Evolutionary conservation across 2,888 invertebrate genomes (phyloP), one percentile per base, ranked within the genome.

Genomic region (Choreutis nemorana): DNA sequence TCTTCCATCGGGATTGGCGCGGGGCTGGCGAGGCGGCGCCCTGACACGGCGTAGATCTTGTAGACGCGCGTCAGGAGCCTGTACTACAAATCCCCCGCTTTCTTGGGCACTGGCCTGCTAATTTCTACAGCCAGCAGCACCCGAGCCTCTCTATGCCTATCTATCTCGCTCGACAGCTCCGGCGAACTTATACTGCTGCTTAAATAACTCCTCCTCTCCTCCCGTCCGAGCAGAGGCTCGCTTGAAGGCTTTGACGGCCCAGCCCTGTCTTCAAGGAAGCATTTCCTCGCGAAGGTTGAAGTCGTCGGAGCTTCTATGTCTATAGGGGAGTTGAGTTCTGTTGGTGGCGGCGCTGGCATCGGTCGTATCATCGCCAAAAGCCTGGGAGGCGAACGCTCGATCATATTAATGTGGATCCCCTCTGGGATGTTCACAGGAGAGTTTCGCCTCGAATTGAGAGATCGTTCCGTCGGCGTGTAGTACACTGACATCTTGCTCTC

Each of bases 381-480:
- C 32, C 59, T 50, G 27, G 40, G 35, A 36, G 65, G 65, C 0
- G 64, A 66, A 25, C 65, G 52, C 48, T 85, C 84, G 37, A 86
- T 84, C 62, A 85, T 84, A 50, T 86, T 86, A 35, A 87, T 85
- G 57, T 87, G 87, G 38, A 89, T 82, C 8, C 82, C 83, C 4
- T 83, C 83, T 36, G 81, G 81, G 32, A 80, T 47, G 31, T 49
- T 48, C 23, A 65, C 63, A 14, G 77, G 78, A 29, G 80, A 80
- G 45, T 49, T 61, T 7, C 79, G 50, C 24, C 72, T 58, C 42
- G 77, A 81, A 36, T 75, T 62, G 37, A 84, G 44, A 2, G 87
- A 87, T 16, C 86, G 57, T 55, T 89, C 90, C 3, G 88, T 88
- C 7, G 92, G 91, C 26, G 92, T 91, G 67, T 90, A 92, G 63